Percentiles rank a stretch among this genome's conserved stretches.
phyloP scores from a whole-genome alignment of 1,140 invertebrate species.

The Fopius arisanus region DNA sequence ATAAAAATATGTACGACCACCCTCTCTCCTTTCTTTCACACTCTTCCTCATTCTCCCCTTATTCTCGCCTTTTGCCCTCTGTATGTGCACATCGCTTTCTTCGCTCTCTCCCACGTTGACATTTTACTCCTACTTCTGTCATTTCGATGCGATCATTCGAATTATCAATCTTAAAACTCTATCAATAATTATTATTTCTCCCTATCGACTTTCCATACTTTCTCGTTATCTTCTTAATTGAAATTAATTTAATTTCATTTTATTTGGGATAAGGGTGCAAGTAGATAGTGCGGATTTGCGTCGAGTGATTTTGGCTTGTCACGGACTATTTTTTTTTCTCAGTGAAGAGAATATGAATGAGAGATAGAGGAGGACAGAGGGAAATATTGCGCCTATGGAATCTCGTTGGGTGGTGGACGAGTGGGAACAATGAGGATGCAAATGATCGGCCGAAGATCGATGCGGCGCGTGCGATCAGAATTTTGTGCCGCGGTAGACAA shows the following conservation, averaged over 20 bases:
- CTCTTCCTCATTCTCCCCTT: constrained; percentile 37
- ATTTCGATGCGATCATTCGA: not conserved
- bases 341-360: constrained; percentile 6
- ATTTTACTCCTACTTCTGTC: not conserved
- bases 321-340: too few relatives aligned
- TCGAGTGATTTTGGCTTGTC: too few relatives aligned
- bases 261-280: too few relatives aligned
- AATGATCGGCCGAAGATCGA: constrained; percentile 66
- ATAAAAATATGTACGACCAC: constrained; percentile 62
- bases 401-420: constrained; percentile 49
- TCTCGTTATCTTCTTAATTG: not conserved
- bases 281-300: too few relatives aligned
- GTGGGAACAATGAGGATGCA: constrained; percentile 64
- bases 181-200: not conserved
- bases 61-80: constrained; percentile 9
- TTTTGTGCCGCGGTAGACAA: constrained; percentile 53
- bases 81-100: not conserved
- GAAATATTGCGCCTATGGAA: constrained; percentile 51
- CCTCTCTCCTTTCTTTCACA: constrained; percentile 30
- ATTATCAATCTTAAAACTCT: too few relatives aligned
- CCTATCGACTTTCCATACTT: not conserved
- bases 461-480: constrained; percentile 60
- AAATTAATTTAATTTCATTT: too few relatives aligned
- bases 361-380: constrained; percentile 6
- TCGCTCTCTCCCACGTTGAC: not conserved